A percentile compares a stretch with the other conserved stretches of the same genome.
Evolutionary conservation across 2,888 invertebrate genomes (phyloP).

Genomic region (Norana najaformis): DNA sequence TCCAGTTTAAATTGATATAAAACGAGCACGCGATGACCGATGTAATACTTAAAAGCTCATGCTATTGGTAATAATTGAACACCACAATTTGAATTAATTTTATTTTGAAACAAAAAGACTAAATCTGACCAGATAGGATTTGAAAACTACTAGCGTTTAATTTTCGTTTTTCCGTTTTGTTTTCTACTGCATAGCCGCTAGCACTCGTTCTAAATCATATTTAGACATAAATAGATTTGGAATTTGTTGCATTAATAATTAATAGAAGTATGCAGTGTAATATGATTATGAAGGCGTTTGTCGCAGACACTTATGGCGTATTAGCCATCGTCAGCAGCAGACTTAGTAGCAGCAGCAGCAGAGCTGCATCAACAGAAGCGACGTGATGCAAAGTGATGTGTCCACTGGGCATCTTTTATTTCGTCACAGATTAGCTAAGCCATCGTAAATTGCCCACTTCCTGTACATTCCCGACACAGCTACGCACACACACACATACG

Average conservation of each 20-base stretch:
- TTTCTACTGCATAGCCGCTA: too few relatives aligned
- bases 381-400: neutral
- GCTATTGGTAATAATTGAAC: too few relatives aligned
- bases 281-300: neutral
- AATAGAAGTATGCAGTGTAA: neutral
- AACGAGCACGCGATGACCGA: too few relatives aligned
- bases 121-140: too few relatives aligned
- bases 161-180: too few relatives aligned
- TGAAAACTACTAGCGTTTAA: too few relatives aligned
- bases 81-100: too few relatives aligned
- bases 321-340: neutral
- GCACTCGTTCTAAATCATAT: too few relatives aligned
- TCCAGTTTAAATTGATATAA: too few relatives aligned
- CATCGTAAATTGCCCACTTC: conserved; percentile 13
- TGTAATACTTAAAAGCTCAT: too few relatives aligned
- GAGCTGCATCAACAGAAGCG: neutral
- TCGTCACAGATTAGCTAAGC: neutral
- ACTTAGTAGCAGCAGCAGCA: neutral
- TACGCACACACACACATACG: neutral
- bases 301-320: neutral
- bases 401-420: neutral
- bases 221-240: neutral
- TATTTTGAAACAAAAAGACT: too few relatives aligned
- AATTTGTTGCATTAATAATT: neutral
- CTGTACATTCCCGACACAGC: neutral